Conservation (phyloP, 2,113 vertebrate species). For the Pseudorasbora parva region DNA sequence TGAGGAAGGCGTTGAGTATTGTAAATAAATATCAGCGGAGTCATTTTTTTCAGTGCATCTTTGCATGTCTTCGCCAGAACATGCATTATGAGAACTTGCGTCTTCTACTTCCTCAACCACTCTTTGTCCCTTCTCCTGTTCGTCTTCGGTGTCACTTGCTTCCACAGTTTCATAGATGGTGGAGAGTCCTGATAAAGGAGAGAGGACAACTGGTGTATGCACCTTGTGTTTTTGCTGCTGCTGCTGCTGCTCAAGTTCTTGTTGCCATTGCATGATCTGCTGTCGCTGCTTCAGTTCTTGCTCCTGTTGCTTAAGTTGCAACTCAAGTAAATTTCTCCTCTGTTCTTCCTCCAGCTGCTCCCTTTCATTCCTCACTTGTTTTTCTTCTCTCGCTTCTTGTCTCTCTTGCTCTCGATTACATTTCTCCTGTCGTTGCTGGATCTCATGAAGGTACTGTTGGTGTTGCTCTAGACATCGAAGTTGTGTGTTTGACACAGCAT, state of each 20-base stretch:
- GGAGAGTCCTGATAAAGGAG: slow-evolving; percentile 73
- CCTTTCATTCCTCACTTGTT: slow-evolving; percentile 35
- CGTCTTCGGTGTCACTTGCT: slow-evolving; percentile 67
- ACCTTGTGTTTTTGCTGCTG: slow-evolving; percentile 53
- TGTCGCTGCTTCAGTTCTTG: slow-evolving; percentile 72
- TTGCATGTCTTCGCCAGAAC: slow-evolving; percentile 20
- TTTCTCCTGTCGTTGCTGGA: slow-evolving; percentile 72
- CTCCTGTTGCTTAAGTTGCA: slow-evolving; percentile 70
- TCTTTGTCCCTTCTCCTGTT: slow-evolving; percentile 25
- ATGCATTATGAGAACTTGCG: background rate
- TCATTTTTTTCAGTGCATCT: slow-evolving; percentile 25
- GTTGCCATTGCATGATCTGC: slow-evolving; percentile 73
- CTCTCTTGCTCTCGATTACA: slow-evolving; percentile 58
- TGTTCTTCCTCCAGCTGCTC: slow-evolving; percentile 61
- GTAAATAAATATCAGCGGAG: background rate
- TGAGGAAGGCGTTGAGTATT: background rate
- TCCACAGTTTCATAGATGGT: slow-evolving; percentile 79
- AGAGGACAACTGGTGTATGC: slow-evolving; percentile 56
- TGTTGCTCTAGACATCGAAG: slow-evolving; percentile 75
- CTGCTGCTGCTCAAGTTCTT: slow-evolving; percentile 62
- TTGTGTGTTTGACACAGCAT: slow-evolving; percentile 68
- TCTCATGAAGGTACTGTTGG: slow-evolving; percentile 72
- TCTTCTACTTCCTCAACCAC: slow-evolving; percentile 25
- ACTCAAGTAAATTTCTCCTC: slow-evolving; percentile 62
- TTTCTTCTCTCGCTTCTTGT: slow-evolving; percentile 58